These are phyloP conservation scores for Monochamus alternatus DNA, from an alignment of 2,888 invertebrate genomes.

Conservation along the genomic window DNA sequence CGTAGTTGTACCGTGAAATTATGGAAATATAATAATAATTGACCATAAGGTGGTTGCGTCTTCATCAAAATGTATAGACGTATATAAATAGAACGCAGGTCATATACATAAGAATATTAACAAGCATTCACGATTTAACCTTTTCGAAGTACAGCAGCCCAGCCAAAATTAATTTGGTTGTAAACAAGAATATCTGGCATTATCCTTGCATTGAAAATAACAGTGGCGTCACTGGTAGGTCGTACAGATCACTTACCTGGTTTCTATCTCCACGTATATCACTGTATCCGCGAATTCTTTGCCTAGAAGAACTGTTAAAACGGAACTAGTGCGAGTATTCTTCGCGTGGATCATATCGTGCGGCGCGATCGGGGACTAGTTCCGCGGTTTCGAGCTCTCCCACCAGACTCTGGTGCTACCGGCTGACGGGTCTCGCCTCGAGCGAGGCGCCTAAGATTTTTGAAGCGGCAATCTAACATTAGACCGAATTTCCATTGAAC, in stretches of 20 bases:
- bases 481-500: background rate
- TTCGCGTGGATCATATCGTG: background rate
- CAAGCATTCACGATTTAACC: background rate
- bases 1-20: too few relatives aligned
- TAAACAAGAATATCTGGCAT: constrained; percentile 3
- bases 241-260: background rate
- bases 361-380: background rate
- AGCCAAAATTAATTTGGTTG: constrained; percentile 2
- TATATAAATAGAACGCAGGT: background rate
- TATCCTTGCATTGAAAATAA: background rate
- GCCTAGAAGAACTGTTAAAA: background rate
- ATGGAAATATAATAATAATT: too few relatives aligned
- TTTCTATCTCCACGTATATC: background rate
- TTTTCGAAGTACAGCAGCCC: background rate
- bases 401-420: background rate
- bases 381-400: background rate
- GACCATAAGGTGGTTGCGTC: too few relatives aligned
- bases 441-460: background rate
- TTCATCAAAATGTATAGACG: background rate
- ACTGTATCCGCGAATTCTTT: background rate
- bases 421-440: background rate
- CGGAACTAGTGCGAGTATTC: background rate
- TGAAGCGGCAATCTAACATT: background rate
- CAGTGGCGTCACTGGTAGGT: background rate
- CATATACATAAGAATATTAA: background rate